These are phyloP conservation scores for Drosophila niveifrons DNA, from an alignment of 2,888 invertebrate genomes.

Conservation along the genomic window DNA sequence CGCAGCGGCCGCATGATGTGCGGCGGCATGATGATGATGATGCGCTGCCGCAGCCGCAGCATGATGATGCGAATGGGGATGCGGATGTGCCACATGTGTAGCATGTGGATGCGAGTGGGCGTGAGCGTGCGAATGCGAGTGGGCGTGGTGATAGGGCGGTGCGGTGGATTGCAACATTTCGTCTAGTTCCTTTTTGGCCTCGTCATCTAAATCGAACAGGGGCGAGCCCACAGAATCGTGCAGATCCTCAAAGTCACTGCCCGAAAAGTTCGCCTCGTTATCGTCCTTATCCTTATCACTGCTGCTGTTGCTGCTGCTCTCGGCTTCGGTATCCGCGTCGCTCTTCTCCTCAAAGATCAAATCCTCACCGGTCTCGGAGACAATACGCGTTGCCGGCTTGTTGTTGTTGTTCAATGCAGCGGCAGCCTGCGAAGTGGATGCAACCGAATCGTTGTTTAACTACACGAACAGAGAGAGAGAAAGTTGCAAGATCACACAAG, in stretches of 20 bases:
- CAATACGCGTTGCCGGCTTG: conserved; percentile 34
- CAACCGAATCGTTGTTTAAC: conserved; percentile 70
- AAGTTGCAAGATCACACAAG: conserved; percentile 15
- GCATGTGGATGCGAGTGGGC: conserved; percentile 54
- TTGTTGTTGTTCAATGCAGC: conserved; percentile 58
- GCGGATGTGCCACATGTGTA: conserved; percentile 49
- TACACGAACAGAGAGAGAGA: conserved; percentile 22
- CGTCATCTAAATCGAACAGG: conserved; percentile 85
- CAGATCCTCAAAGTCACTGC: conserved; percentile 75
- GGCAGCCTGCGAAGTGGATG: conserved; percentile 82
- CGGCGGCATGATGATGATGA: conserved; percentile 67
- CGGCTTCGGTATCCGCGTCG: conserved; percentile 4
- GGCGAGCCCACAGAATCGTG: conserved; percentile 82
- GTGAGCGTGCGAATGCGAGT: conserved; percentile 51
- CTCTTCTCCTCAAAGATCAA: conserved; percentile 27
- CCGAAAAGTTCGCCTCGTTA: conserved; percentile 44
- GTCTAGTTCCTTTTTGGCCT: conserved; percentile 84
- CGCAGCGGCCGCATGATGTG: conserved; percentile 62
- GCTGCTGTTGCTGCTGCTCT: conserved; percentile 21
- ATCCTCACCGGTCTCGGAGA: conserved; percentile 70
- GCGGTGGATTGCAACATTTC: conserved; percentile 85
- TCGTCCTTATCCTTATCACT: conserved; percentile 25
- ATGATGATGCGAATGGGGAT: conserved; percentile 69
- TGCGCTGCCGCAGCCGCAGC: conserved; percentile 43
- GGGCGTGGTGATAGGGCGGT: conserved; percentile 80